A percentile compares a stretch with the other conserved stretches of the same genome.
Conservation (phyloP, 2,888 invertebrate species). For the Cephus rjabovi region DNA sequence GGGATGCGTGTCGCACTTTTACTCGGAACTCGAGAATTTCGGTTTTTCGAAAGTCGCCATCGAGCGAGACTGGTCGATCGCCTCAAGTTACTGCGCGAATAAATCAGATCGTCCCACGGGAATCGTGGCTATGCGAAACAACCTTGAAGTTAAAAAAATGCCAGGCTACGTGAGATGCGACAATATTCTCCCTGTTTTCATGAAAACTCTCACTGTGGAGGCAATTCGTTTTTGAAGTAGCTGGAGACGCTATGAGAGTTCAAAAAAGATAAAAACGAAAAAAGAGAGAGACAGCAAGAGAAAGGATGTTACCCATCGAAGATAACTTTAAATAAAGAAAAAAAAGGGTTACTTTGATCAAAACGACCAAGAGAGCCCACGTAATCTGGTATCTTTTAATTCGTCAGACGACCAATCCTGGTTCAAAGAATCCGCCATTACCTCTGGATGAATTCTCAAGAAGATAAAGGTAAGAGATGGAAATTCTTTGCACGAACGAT, state of each 20-base stretch:
- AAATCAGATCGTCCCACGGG: not conserved
- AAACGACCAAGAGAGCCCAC: not conserved
- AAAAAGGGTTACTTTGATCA: not conserved
- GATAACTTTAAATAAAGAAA: not conserved
- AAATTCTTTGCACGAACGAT: constrained; percentile 38
- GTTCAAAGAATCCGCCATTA: constrained; percentile 35
- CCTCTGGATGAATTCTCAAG: constrained; percentile 18
- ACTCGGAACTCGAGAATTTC: constrained; percentile 18
- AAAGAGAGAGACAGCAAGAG: not conserved
- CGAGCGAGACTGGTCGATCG: constrained; percentile 12
- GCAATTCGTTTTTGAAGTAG: not conserved
- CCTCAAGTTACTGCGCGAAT: constrained; percentile 18
- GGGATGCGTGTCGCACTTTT: not conserved
- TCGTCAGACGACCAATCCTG: constrained; percentile 26
- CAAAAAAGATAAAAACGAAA: not conserved
- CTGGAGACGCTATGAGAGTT: not conserved
- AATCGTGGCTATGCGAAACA: not conserved
- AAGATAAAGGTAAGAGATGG: constrained; percentile 39
- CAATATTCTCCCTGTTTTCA: not conserved
- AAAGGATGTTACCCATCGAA: not conserved
- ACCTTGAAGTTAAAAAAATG: not conserved
- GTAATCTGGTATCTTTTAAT: not conserved
- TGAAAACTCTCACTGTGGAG: not conserved
- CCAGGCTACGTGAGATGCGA: not conserved
- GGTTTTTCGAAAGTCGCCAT: constrained; percentile 23